phyloP scores from a whole-genome alignment of 2,888 invertebrate genomes.

The Iphiclides podalirius region DNA sequence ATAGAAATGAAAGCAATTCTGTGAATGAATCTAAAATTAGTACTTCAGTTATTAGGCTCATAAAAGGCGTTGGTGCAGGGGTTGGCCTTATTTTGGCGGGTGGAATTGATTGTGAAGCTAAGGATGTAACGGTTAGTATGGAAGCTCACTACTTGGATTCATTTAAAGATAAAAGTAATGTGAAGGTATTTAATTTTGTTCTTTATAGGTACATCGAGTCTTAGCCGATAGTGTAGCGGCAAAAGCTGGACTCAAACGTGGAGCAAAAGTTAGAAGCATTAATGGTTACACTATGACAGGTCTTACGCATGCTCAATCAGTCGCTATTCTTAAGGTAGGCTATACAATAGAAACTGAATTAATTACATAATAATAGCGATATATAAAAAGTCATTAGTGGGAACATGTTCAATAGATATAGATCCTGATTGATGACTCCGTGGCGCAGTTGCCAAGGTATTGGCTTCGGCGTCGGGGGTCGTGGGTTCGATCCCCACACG shows the following conservation, averaged over 20 bases:
- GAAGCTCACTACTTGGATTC: too few species aligned
- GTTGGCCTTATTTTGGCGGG: conserved; percentile 94
- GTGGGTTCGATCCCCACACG: too few species aligned
- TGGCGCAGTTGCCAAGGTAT: too few species aligned
- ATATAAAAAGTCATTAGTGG: too few species aligned
- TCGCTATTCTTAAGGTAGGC: conserved; percentile 89
- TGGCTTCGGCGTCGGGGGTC: too few species aligned
- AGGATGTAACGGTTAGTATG: conserved; percentile 90
- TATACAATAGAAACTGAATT: too few species aligned
- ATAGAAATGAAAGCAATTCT: conserved; percentile 39
- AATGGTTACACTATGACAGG: conserved; percentile 92
- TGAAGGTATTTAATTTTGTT: neutral
- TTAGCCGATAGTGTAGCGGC: conserved; percentile 92
- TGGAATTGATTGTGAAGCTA: conserved; percentile 94
- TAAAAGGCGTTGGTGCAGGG: conserved; percentile 78
- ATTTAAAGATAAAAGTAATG: too few species aligned
- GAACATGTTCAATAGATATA: too few species aligned
- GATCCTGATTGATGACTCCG: too few species aligned
- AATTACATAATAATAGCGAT: too few species aligned
- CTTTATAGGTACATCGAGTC: conserved; percentile 91
- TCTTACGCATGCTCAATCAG: conserved; percentile 92
- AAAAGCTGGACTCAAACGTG: conserved; percentile 92
- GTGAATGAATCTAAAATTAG: conserved; percentile 41
- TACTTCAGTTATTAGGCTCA: conserved; percentile 55
- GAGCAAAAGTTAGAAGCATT: conserved; percentile 93